phyloP scores from a whole-genome alignment of 2,888 invertebrate species.

The Teleogryllus oceanicus region DNA sequence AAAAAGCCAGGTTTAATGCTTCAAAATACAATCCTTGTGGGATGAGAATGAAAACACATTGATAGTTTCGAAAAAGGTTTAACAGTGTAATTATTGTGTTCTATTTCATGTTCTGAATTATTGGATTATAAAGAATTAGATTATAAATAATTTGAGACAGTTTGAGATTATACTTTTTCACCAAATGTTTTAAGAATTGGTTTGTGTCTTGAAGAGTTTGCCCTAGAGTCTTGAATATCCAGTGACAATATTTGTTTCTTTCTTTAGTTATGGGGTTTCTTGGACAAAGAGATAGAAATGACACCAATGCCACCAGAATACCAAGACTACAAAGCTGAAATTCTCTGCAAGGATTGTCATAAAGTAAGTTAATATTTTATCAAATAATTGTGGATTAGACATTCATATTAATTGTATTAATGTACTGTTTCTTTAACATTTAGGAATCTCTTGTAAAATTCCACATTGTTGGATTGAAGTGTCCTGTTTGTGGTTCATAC shows the following conservation, averaged over 20 bases:
- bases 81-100: too few species aligned
- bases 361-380: constrained; percentile 56
- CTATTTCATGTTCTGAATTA: too few species aligned
- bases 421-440: constrained; percentile 42
- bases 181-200: background rate
- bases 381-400: constrained; percentile 27
- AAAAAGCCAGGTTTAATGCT: too few species aligned
- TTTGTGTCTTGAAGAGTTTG: background rate
- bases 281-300: constrained; percentile 76
- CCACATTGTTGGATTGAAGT: constrained; percentile 85
- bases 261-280: constrained; percentile 68
- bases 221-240: background rate
- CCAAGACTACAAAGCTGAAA: constrained; percentile 72
- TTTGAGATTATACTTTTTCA: background rate
- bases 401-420: constrained; percentile 22
- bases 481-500: constrained; percentile 82
- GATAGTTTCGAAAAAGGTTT: too few species aligned
- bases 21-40: too few species aligned
- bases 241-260: background rate
- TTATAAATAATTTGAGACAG: background rate
- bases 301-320: constrained; percentile 84
- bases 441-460: constrained; percentile 78
- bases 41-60: too few species aligned
- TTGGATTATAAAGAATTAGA: too few species aligned
- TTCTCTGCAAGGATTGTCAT: constrained; percentile 89